Conservation (phyloP, 2,888 invertebrate species). For the Zaprionus obscuricornis region DNA sequence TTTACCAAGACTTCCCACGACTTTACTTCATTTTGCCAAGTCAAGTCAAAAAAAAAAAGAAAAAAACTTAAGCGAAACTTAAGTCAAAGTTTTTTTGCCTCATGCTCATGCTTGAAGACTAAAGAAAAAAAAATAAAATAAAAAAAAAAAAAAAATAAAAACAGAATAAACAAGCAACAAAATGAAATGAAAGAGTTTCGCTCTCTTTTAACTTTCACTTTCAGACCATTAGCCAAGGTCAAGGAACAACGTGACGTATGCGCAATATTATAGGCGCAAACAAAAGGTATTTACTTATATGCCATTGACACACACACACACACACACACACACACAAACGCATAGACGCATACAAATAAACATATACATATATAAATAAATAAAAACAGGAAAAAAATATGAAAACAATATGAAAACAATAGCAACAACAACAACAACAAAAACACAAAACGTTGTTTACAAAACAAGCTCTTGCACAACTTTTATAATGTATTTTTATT, state of each 20-base stretch:
- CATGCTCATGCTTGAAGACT: too few relatives aligned
- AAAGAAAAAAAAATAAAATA: too few relatives aligned
- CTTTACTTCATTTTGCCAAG: too few relatives aligned
- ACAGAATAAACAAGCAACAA: too few relatives aligned
- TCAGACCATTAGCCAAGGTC: constrained; percentile 49
- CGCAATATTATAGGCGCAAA: constrained; percentile 21
- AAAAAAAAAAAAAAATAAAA: too few relatives aligned
- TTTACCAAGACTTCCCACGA: too few relatives aligned
- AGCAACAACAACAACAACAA: not conserved
- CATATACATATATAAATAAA: not conserved
- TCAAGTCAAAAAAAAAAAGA: too few relatives aligned
- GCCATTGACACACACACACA: too few relatives aligned
- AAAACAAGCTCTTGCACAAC: constrained; percentile 4
- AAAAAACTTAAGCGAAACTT: too few relatives aligned
- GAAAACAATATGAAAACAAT: not conserved
- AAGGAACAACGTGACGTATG: constrained; percentile 44
- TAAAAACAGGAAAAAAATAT: not conserved
- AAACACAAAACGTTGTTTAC: constrained; percentile 34
- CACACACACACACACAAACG: constrained; percentile 8
- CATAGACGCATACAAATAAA: constrained; percentile 2
- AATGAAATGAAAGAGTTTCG: constrained; percentile 7
- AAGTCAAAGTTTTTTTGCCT: too few relatives aligned
- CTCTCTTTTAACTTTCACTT: constrained; percentile 38
- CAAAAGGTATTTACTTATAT: constrained; percentile 29
- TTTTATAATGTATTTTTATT: too few relatives aligned